phyloP scores from a whole-genome alignment of 2,797 vertebrate species.

The Sebastes steindachneri region DNA sequence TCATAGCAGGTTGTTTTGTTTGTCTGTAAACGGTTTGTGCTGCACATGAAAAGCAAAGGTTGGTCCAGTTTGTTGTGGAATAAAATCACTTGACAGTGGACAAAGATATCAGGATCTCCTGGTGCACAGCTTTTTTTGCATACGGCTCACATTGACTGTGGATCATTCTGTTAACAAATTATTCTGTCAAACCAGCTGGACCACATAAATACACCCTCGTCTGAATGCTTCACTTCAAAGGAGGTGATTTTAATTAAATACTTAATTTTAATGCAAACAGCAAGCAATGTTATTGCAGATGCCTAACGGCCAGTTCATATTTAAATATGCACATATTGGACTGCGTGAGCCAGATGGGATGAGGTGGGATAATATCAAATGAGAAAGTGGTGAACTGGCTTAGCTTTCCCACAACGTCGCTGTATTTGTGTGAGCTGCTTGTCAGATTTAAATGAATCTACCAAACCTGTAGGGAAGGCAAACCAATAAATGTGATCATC shows the following conservation, averaged over 20 bases:
- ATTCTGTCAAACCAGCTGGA: neutral
- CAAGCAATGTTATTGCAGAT: slow-evolving; percentile 6
- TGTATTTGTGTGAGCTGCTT: slow-evolving; percentile 18
- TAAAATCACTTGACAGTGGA: neutral
- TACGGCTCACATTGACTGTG: neutral
- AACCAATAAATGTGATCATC: slow-evolving; percentile 20
- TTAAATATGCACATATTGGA: slow-evolving; percentile 38
- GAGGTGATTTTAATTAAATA: neutral
- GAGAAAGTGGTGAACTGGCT: slow-evolving; percentile 42
- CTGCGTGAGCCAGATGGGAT: slow-evolving; percentile 30
- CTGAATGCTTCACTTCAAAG: slow-evolving; percentile 7
- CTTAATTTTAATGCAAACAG: neutral
- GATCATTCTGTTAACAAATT: slow-evolving; percentile 9
- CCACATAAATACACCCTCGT: neutral
- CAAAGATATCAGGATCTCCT: neutral
- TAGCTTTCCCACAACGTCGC: neutral
- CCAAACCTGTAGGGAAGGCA: slow-evolving; percentile 13
- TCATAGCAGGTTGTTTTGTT: slow-evolving; percentile 21
- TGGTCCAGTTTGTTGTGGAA: slow-evolving; percentile 2
- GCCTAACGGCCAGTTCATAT: slow-evolving; percentile 21
- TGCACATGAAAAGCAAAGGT: neutral
- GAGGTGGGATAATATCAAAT: slow-evolving; percentile 45
- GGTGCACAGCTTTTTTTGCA: neutral
- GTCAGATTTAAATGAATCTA: slow-evolving; percentile 49
- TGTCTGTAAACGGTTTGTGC: neutral